These are phyloP conservation scores for Hyposoter didymator DNA, from an alignment of 2,888 invertebrate genomes.

Conservation along the genomic window DNA sequence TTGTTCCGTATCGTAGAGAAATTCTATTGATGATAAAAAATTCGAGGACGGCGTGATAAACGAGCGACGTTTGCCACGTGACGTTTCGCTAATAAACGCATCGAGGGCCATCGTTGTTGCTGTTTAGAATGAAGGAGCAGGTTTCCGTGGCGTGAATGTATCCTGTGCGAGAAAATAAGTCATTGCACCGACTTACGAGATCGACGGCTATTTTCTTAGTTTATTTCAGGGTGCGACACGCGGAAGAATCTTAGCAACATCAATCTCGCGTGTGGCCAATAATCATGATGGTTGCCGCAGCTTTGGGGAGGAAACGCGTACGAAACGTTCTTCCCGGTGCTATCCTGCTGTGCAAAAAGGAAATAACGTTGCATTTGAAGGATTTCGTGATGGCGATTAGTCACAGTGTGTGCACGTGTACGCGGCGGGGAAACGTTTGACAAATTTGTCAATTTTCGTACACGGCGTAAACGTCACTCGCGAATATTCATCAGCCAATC, in stretches of 20 bases:
- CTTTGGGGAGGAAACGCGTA: conserved; percentile 28
- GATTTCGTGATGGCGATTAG: conserved; percentile 44
- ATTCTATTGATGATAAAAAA: not conserved
- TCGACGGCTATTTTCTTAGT: conserved; percentile 24
- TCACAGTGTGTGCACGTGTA: conserved; percentile 28
- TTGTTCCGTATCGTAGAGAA: too few relatives aligned
- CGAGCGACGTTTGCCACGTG: too few relatives aligned
- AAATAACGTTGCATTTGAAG: conserved; percentile 15
- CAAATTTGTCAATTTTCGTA: not conserved
- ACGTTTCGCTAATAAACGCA: conserved; percentile 20
- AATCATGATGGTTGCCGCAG: conserved; percentile 23
- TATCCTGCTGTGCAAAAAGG: conserved; percentile 34
- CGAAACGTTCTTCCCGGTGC: not conserved
- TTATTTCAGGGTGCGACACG: not conserved
- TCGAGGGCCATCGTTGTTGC: conserved; percentile 17
- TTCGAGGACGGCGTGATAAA: not conserved
- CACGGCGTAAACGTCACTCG: conserved; percentile 15
- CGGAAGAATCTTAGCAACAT: conserved; percentile 47
- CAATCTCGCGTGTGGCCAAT: conserved; percentile 52
- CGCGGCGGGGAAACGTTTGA: not conserved
- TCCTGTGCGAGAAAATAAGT: conserved; percentile 43
- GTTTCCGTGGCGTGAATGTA: conserved; percentile 43
- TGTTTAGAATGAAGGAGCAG: conserved; percentile 60
- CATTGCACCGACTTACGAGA: conserved; percentile 42
- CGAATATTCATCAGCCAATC: not conserved